Conservation (phyloP, 1,140 invertebrate species). For the Drosophila guanche region DNA sequence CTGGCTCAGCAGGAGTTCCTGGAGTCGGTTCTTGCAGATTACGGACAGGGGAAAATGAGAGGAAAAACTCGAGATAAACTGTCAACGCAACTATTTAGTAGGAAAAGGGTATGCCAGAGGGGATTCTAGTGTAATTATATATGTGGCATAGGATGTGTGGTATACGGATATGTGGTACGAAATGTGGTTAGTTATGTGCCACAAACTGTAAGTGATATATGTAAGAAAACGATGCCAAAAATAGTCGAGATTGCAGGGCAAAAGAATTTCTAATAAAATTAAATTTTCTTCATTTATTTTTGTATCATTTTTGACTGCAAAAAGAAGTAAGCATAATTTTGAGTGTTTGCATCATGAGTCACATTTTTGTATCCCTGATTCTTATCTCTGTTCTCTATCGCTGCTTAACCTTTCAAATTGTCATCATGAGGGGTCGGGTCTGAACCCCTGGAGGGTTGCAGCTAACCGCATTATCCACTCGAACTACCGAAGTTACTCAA, state of each 20-base stretch:
- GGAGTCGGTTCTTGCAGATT: constrained; percentile 3
- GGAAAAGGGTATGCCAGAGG: not conserved
- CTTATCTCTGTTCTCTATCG: not conserved
- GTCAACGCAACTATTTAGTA: constrained; percentile 28
- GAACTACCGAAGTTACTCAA: constrained; percentile 3
- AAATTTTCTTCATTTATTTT: too few species aligned
- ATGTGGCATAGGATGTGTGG: not conserved
- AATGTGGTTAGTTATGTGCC: too few species aligned
- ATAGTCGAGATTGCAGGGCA: too few species aligned
- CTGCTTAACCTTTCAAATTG: not conserved
- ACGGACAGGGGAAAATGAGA: constrained; percentile 5
- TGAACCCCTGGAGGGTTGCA: not conserved
- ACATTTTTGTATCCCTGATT: too few species aligned
- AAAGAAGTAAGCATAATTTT: too few species aligned
- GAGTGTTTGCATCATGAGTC: too few species aligned
- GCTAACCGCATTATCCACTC: constrained; percentile 24
- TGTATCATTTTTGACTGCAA: too few species aligned
- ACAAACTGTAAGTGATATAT: too few species aligned
- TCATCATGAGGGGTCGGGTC: too few species aligned
- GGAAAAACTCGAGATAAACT: constrained; percentile 18
- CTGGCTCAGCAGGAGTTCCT: constrained; percentile 33
- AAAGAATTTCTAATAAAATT: too few species aligned
- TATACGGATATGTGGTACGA: not conserved
- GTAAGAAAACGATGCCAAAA: too few species aligned
- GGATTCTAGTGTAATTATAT: not conserved